Evolutionary conservation across 2,113 vertebrate species (phyloP), one percentile per base, ranked within the genome.

Genomic region (Hylia prasina): DNA sequence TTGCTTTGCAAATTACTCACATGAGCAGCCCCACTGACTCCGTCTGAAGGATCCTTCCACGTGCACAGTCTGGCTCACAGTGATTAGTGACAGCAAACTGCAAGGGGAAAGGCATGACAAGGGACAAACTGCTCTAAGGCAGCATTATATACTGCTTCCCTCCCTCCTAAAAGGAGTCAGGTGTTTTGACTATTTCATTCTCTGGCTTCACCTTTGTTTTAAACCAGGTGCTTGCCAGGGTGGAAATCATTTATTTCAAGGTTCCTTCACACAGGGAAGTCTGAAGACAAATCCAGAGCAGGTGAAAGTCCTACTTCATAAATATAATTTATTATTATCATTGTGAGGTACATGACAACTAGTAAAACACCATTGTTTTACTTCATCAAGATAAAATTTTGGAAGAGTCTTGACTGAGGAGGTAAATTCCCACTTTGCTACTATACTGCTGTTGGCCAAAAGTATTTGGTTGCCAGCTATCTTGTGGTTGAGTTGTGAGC

Each of bases 41-140:
- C 1, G 0, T 40, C 76, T 82, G 91, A 94, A 87, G 77, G 66
- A 82, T 93, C 50, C 89, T 89, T 85, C 15, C 2, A 57, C 0
- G 0, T 23, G 63, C 39, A 21, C 0, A 66, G 35, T 63, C 82
- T 77, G 85, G 75, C 75, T 82, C 47, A 37, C 27, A 40, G 75
- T 40, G 75, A 94, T 57, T 63, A 86, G 68, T 58, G 64, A 76
- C 87, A 90, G 91, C 66, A 90, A 91, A 82, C 71, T 77, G 90
- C 42, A 76, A 80, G 54, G 40, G 56, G 42, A 87, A 82, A 93
- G 51, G 57, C 33, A 84, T n/a, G 75, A 93, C 53, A 77, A 54
- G 11, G 42, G 78, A 96, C 84, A 95, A 86, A 92, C 8, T 70
- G 85, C 51, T 94, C 85, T 54, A 50, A 91, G 79, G 70, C 47